Base-by-base conservation (phyloP, 1,140 invertebrate genomes). In the Orussus abietinus region DNA sequence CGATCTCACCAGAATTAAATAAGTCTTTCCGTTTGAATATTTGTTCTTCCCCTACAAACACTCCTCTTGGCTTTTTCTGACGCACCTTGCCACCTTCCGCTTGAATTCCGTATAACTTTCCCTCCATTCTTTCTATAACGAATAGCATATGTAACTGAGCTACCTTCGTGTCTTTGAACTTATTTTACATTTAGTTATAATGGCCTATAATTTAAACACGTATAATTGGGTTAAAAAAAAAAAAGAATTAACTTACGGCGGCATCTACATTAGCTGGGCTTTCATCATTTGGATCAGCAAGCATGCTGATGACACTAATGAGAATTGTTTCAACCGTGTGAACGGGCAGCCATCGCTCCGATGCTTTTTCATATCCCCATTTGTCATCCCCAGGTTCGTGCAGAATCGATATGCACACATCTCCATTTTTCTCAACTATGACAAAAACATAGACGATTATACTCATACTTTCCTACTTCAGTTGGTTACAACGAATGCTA, bases 221-320 rank as follows among this genome's bases (percentile, higher is more conserved):
- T 7, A 7, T 45, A 11, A 41, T 13, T 5, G 4, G 13, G 15
- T 10, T 22, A 9, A 5, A 3, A 21, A 17, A 6, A 36, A 18
- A 15, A 36, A 19, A 36, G 9, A 36, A 10, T n/a, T n/a, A 53
- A 85, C 87, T 83, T 80, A 96, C 92, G 59, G 96, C 96, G 64
- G 96, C 96, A 85, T 99, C 96, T 54, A 99, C 95, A 83, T 99
- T 99, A 59, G 96, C 96, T 59, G 96, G 96, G 75, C 93, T 97
- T 80, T 99, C 96, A 78, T 97, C 96, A 76, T 99, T 99, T 39
- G 96, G 96, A 80, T 99, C 96, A 57, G 96, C 93, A 62, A 99
- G 77, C 96, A 99, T 98, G 66, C 95, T 98, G 75, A 99, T 99
- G 62, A 99, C 93, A 75, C 90, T 95, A 77, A 96, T 94, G 62